Evolutionary conservation across 2,797 vertebrate species (phyloP).

Genomic region (Enteromius mattozi): DNA sequence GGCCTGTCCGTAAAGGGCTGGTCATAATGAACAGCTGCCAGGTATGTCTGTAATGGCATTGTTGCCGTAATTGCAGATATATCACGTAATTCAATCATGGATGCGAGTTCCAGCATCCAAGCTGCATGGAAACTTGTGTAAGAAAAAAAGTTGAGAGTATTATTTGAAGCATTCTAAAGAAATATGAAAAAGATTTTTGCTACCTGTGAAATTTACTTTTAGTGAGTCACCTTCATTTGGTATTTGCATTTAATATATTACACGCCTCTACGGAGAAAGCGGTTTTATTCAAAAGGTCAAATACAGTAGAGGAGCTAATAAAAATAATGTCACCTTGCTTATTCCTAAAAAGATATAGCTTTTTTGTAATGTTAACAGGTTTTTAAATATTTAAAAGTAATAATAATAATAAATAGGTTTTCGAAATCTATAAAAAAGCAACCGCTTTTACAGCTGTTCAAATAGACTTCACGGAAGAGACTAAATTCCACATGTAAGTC

Average conservation of each 20-base stretch:
- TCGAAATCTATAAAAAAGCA: not conserved
- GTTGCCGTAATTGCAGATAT: constrained; percentile 10
- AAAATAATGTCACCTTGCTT: not conserved
- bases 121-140: not conserved
- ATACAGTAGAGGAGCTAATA: not conserved
- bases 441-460: not conserved
- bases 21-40: constrained; percentile 35
- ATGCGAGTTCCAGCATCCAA: not conserved
- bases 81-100: constrained; percentile 12
- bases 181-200: constrained; percentile 25
- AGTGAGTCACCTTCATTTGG: constrained; percentile 47
- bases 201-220: constrained; percentile 49
- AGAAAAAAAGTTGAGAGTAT: constrained; percentile 13
- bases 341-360: not conserved
- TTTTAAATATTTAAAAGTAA: not conserved
- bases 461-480: not conserved
- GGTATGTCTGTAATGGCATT: constrained; percentile 32
- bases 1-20: constrained; percentile 39
- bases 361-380: not conserved
- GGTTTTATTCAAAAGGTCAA: constrained; percentile 39
- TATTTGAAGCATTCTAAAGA: not conserved
- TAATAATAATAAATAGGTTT: not conserved
- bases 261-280: constrained; percentile 27
- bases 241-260: constrained; percentile 54
- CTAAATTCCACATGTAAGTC: not conserved